phyloP scores from a whole-genome alignment of 1,140 invertebrate genomes.

The Drosophila bifasciata region DNA sequence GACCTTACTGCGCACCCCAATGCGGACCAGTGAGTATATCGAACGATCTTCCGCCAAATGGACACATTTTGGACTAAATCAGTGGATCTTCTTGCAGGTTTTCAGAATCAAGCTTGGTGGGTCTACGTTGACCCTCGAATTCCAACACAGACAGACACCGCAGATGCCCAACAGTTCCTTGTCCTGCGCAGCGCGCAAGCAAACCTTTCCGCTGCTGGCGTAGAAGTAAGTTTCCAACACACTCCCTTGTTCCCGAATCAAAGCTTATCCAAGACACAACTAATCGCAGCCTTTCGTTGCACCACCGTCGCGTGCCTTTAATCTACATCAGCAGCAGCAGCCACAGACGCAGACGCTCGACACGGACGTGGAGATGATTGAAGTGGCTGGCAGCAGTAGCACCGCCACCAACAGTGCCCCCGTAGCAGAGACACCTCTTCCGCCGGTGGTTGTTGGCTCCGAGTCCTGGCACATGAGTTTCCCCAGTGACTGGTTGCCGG shows the following conservation, averaged over 20 bases:
- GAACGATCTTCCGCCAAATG: neutral
- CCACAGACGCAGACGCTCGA: constrained; percentile 32
- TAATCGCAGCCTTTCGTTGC: constrained; percentile 56
- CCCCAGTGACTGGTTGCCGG: constrained; percentile 91
- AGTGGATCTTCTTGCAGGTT: constrained; percentile 45
- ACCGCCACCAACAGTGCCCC: constrained; percentile 29
- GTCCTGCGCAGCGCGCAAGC: constrained; percentile 53
- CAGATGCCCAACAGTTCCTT: constrained; percentile 72
- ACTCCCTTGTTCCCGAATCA: neutral
- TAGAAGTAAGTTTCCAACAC: constrained; percentile 36
- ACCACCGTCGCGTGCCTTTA: constrained; percentile 44
- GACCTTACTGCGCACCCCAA: constrained; percentile 47
- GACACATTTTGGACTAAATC: neutral
- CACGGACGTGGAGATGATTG: constrained; percentile 74
- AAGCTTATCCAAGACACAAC: constrained; percentile 1
- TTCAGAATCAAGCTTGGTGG: constrained; percentile 64
- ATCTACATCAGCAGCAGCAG: constrained; percentile 26
- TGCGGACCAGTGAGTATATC: constrained; percentile 62
- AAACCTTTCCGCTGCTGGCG: constrained; percentile 4
- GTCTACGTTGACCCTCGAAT: constrained; percentile 63
- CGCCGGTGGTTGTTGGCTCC: constrained; percentile 85
- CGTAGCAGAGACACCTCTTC: constrained; percentile 73
- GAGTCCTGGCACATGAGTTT: constrained; percentile 86
- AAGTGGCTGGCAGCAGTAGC: constrained; percentile 41
- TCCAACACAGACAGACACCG: constrained; percentile 53